Evolutionary conservation across 2,113 vertebrate species (phyloP).

Genomic region (Callionymus lyra): DNA sequence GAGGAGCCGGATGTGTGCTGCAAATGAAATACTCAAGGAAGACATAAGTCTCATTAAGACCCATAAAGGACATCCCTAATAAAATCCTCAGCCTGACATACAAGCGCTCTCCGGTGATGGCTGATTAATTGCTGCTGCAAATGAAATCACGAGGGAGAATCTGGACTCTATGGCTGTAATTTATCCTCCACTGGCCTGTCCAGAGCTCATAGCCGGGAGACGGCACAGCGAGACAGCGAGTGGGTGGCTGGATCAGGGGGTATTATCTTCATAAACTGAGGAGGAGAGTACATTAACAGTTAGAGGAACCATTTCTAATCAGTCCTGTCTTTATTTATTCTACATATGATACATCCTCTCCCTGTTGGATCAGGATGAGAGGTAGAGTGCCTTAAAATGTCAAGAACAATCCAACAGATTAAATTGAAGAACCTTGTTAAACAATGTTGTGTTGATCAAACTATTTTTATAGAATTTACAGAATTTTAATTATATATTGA

Average conservation of each 20-base stretch:
- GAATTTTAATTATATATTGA: no score
- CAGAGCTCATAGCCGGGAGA: conserved; percentile 49
- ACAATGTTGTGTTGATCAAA: no score
- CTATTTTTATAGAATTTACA: no score
- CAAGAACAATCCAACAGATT: no score
- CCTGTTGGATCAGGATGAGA: no score
- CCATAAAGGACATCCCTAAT: conserved; percentile 70
- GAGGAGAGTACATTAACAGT: no score
- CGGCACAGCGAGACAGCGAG: conserved; percentile 29
- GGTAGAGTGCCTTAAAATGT: no score
- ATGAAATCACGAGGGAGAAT: conserved; percentile 65
- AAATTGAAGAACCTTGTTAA: no score
- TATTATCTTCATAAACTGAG: no score
- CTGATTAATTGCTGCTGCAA: conserved; percentile 72
- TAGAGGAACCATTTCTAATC: no score
- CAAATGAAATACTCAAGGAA: conserved; percentile 71
- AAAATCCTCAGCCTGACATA: conserved; percentile 69
- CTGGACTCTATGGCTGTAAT: conserved; percentile 52
- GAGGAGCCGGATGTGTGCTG: conserved; percentile 51
- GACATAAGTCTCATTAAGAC: conserved; percentile 72
- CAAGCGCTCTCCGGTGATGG: conserved; percentile 67
- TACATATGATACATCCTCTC: no score
- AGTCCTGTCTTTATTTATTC: no score
- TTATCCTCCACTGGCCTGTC: conserved; percentile 64
- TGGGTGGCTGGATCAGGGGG: conserved; percentile 20